Percentiles rank a stretch among this genome's conserved stretches.
Conservation (phyloP, 2,113 vertebrate genomes). For the Paramormyrops kingsleyae region DNA sequence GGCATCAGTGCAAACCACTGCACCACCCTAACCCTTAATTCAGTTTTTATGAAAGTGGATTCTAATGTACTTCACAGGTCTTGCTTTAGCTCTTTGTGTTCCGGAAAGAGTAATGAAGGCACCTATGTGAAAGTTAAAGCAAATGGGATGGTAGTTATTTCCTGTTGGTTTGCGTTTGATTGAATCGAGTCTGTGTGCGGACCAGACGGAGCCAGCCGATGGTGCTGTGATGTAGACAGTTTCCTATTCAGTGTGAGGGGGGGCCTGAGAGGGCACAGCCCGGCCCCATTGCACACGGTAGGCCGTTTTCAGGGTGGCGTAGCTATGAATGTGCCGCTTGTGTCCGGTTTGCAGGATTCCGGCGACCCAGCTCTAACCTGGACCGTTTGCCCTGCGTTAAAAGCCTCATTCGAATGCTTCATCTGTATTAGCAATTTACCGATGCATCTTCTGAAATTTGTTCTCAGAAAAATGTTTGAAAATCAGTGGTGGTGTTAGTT, state of each 20-base stretch:
- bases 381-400: not conserved
- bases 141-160: slow-evolving; percentile 4
- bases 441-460: not conserved
- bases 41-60: not conserved
- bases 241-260: slow-evolving; percentile 29
- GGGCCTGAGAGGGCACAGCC: not conserved
- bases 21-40: not conserved
- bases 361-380: not conserved
- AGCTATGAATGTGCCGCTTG: slow-evolving; percentile 13
- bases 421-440: not conserved
- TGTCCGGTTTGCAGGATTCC: not conserved
- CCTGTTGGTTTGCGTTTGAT: slow-evolving; percentile 21
- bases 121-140: slow-evolving; percentile 20
- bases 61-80: not conserved
- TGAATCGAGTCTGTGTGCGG: slow-evolving; percentile 37
- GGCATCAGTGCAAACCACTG: not conserved
- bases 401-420: not conserved
- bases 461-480: not conserved
- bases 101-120: slow-evolving; percentile 13
- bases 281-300: not conserved
- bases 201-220: slow-evolving; percentile 14
- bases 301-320: slow-evolving; percentile 31
- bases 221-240: slow-evolving; percentile 35
- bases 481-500: not conserved
- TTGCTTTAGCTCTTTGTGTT: not conserved